Evolutionary conservation across 2,888 invertebrate genomes (phyloP).

Genomic region (Sarcophaga caerulescens): DNA sequence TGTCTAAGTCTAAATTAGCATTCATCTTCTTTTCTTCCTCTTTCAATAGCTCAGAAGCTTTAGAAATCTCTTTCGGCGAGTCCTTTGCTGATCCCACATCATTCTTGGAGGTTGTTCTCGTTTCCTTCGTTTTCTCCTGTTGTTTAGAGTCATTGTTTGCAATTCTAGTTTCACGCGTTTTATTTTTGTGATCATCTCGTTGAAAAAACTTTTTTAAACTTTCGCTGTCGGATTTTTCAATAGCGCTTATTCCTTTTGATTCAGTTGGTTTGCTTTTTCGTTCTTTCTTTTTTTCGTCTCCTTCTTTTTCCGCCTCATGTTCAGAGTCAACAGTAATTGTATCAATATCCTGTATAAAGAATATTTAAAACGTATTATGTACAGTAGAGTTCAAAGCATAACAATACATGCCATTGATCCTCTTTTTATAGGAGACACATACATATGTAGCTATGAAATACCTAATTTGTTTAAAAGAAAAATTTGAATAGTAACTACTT

Average conservation of each 20-base stretch:
- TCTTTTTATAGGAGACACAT: too few relatives aligned
- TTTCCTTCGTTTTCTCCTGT: not conserved
- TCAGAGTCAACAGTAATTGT: slow-evolving; percentile 43
- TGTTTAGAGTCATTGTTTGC: slow-evolving; percentile 45
- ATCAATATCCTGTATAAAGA: slow-evolving; percentile 27
- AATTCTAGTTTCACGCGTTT: not conserved
- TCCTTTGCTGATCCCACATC: not conserved
- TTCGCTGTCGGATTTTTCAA: slow-evolving; percentile 6
- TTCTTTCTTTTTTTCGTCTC: not conserved
- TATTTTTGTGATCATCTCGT: not conserved
- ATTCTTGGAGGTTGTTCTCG: slow-evolving; percentile 5
- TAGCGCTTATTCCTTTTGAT: not conserved
- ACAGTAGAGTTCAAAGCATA: not conserved
- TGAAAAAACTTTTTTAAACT: not conserved
- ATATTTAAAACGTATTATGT: not conserved
- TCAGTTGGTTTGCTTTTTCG: slow-evolving; percentile 33
- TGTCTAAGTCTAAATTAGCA: slow-evolving; percentile 21
- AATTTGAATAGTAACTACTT: too few relatives aligned
- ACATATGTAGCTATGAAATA: too few relatives aligned
- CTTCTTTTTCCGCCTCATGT: slow-evolving; percentile 21
- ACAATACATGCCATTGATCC: too few relatives aligned
- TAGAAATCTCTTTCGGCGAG: slow-evolving; percentile 1
- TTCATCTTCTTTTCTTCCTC: not conserved
- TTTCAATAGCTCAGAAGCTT: slow-evolving; percentile 39
- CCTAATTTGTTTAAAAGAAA: too few relatives aligned